Conservation (phyloP, 2,888 invertebrate species). For the Amphipoea oculea region DNA sequence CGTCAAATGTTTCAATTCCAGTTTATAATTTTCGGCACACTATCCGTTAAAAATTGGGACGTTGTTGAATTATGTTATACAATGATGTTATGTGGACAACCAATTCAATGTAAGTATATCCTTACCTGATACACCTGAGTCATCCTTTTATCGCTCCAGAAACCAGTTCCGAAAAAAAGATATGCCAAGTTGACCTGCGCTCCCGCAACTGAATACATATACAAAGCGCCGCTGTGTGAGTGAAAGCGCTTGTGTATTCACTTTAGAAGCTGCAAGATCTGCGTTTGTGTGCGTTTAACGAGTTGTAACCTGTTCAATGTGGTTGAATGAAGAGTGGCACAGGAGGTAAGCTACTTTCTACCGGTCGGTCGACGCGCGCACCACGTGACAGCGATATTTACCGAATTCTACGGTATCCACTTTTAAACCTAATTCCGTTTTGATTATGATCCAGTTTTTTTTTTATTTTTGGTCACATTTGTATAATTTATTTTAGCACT, state of each 20-base stretch:
- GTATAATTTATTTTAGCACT: constrained; percentile 5
- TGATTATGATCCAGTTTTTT: constrained; percentile 31
- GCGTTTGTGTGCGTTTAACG: constrained; percentile 79
- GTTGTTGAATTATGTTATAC: constrained; percentile 16
- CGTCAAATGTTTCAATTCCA: constrained; percentile 13
- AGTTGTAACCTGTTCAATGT: constrained; percentile 87
- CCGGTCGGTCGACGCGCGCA: constrained; percentile 75
- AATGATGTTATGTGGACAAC: constrained; percentile 32
- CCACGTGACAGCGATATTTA: constrained; percentile 80
- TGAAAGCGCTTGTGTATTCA: constrained; percentile 65
- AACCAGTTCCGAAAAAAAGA: constrained; percentile 85
- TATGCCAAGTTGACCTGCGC: constrained; percentile 85
- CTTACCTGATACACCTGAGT: constrained; percentile 77
- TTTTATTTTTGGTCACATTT: constrained; percentile 12
- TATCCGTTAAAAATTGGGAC: constrained; percentile 8
- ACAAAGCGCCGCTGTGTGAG: constrained; percentile 70
- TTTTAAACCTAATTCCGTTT: constrained; percentile 48
- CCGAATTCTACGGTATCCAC: constrained; percentile 71
- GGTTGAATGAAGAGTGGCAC: constrained; percentile 88
- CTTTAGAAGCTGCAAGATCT: constrained; percentile 67
- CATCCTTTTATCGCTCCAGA: constrained; percentile 85
- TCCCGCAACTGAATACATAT: constrained; percentile 75
- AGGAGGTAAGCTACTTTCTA: constrained; percentile 90
- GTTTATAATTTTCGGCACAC: constrained; percentile 26
- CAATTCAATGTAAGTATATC: constrained; percentile 44